phyloP scores from a whole-genome alignment of 92 coral and sea anemone species.

The Parazoanthus darwini region DNA sequence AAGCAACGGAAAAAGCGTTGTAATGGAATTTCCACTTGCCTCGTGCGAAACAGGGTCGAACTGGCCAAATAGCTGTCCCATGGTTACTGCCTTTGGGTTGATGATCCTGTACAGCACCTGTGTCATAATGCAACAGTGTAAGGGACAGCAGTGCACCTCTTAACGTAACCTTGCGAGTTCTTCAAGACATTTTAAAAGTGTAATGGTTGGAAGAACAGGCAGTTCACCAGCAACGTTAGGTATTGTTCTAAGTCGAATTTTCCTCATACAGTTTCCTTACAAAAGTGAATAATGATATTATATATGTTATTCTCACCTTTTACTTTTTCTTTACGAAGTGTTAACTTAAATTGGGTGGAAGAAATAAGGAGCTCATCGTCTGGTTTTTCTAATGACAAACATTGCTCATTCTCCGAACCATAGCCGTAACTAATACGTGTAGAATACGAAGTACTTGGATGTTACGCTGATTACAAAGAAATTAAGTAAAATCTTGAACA shows the following conservation, averaged over 20 bases:
- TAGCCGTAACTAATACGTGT: neutral
- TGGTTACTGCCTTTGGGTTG: constrained; percentile 96
- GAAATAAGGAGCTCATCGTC: neutral
- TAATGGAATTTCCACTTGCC: constrained; percentile 48
- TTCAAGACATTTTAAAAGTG: neutral
- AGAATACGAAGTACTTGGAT: neutral
- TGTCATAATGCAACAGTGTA: neutral
- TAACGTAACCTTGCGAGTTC: neutral
- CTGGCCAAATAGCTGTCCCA: constrained; percentile 99
- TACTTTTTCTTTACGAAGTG: neutral
- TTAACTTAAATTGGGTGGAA: neutral
- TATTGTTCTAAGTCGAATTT: too few species aligned
- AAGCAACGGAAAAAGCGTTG: neutral
- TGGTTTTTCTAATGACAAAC: neutral
- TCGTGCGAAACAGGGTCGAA: constrained; percentile 99
- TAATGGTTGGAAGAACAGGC: neutral
- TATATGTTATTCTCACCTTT: neutral
- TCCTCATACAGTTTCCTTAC: too few species aligned
- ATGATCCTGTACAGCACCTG: constrained; percentile 96
- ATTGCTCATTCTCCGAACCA: too few species aligned
- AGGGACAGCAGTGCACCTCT: neutral
- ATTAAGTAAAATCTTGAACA: too few species aligned
- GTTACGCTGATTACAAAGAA: too few species aligned
- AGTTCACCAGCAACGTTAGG: neutral
- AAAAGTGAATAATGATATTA: too few species aligned